Percentiles rank a stretch among this genome's conserved stretches.
Evolutionary conservation across 2,888 invertebrate genomes (phyloP).

Genomic region (Nemoura dubitans): DNA sequence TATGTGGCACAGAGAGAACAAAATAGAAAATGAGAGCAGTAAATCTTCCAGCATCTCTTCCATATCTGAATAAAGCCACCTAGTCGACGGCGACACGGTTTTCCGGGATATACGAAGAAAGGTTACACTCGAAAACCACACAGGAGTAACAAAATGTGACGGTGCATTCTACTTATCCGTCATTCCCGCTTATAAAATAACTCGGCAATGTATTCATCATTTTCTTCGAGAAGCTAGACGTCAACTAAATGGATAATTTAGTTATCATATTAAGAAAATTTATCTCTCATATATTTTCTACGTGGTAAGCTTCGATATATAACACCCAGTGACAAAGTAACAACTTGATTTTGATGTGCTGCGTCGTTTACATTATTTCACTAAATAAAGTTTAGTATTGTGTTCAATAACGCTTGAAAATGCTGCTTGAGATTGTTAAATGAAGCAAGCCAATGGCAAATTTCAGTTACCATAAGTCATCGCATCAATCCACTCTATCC

Average conservation of each 20-base stretch:
- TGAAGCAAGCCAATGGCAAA: not conserved
- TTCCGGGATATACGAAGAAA: not conserved
- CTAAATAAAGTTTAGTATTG: constrained; percentile 7
- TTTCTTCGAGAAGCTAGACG: not conserved
- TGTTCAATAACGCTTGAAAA: not conserved
- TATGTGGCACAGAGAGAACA: not conserved
- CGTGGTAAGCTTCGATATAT: not conserved
- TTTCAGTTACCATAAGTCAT: not conserved
- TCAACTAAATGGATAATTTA: not conserved
- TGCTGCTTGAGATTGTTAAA: not conserved
- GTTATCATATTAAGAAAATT: constrained; percentile 2
- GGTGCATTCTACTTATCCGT: not conserved
- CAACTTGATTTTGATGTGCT: not conserved
- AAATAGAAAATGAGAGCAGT: constrained; percentile 19
- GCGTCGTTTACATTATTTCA: not conserved
- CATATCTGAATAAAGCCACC: not conserved
- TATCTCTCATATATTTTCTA: not conserved
- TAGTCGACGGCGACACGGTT: not conserved
- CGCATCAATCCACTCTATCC: not conserved
- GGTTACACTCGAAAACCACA: not conserved
- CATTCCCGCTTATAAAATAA: not conserved
- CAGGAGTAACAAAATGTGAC: not conserved
- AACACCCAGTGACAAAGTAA: not conserved
- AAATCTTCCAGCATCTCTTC: constrained; percentile 19
- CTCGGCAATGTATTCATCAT: not conserved